These are phyloP conservation scores for Boulengeromyrus knoepffleri DNA, from an alignment of 2,113 vertebrate genomes.

Conservation along the genomic window DNA sequence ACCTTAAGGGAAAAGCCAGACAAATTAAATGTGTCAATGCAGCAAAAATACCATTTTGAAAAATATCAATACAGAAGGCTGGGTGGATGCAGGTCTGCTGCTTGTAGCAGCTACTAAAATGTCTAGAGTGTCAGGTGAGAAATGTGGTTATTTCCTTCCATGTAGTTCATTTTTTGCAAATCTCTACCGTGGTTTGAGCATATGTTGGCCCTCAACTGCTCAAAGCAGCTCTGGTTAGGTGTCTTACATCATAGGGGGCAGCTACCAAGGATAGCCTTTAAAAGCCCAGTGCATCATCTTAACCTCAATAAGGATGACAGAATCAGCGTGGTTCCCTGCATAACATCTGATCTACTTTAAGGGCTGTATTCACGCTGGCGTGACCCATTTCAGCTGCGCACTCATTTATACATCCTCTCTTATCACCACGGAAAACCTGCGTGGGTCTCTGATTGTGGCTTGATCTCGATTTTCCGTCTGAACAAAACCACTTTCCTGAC, in stretches of 20 bases:
- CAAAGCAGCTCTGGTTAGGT: background rate
- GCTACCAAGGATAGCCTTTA: background rate
- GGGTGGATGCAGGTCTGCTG: background rate
- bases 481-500: constrained; percentile 2
- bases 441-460: background rate
- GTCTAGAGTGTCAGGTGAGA: background rate
- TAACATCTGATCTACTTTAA: background rate
- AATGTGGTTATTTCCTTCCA: background rate
- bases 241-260: background rate
- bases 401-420: background rate
- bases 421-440: background rate
- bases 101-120: background rate
- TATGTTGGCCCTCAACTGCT: background rate
- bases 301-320: background rate
- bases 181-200: background rate
- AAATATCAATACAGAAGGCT: background rate
- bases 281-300: background rate
- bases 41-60: background rate
- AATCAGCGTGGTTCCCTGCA: background rate
- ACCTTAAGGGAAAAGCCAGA: background rate
- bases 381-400: background rate
- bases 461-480: background rate
- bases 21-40: background rate
- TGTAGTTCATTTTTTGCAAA: background rate
- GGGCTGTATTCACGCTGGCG: background rate